Evolutionary conservation across 1,140 invertebrate genomes (phyloP), one percentile per base, ranked within the genome.

Genomic region (Magallana ariakensis): DNA sequence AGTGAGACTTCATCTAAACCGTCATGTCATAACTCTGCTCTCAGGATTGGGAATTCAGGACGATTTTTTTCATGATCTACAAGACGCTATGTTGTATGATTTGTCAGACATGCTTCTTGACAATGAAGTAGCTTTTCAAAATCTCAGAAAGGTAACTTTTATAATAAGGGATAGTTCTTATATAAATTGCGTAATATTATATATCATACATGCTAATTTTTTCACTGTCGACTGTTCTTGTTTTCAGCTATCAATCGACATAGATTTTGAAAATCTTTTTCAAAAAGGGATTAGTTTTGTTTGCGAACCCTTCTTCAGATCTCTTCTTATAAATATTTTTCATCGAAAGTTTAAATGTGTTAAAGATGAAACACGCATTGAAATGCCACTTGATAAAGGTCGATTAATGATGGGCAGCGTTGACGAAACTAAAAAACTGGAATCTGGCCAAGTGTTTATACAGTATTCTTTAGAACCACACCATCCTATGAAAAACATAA

Each of bases 11-110:
- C 19, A 87, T 46, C 33, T 83, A 57, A 87, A 87, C 53, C 83
- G 82, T 75, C 86, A 87, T 57, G 60, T 87, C 15, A 87, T 87
- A 1, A 83, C 82, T 22, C 55, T 87, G 13, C 54, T 87, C 15
- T 84, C 86, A 16, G 86, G 82, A 5, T 22, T 87, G 9, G 86
- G 86, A 13, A 62, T 87, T n/a, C 60, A 33, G 46, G 86, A 87
- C 56, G 33, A 54, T 13, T 60, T 83, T 55, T 87, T 87, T 54
- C 9, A 83, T n/a, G 16, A 56, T 8, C 81, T 83, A 13, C 81
- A 87, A 58, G 46, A 87, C 56, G 70, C 22, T 0, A 75, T 87
- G 53, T 56, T 83, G 0, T 83, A 58, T 22, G 33, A 70, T n/a
- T 83, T 87, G 53, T 53, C 82, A 58, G 55, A 83, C 5, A 87